A percentile compares a stretch with the other conserved stretches of the same genome.
Conservation (phyloP, 2,113 vertebrate genomes). For the Ancistrus triradiatus region DNA sequence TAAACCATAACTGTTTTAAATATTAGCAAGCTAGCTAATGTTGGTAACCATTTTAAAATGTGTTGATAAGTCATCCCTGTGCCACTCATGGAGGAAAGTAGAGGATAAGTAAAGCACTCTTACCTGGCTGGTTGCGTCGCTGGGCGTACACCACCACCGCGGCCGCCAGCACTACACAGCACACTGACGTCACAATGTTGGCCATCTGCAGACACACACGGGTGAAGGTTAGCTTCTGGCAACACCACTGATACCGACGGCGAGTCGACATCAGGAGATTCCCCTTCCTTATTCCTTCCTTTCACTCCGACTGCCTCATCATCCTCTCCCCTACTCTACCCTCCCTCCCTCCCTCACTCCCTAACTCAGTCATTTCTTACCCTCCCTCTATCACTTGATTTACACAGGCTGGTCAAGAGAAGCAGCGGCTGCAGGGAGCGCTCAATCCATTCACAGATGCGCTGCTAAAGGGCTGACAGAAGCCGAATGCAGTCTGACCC, state of each 20-base stretch:
- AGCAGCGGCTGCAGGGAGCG: slow-evolving; percentile 21
- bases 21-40: too few relatives aligned
- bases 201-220: slow-evolving; percentile 84
- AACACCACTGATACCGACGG: slow-evolving; percentile 54
- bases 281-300: slow-evolving; percentile 37
- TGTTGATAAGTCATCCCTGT: too few relatives aligned
- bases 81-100: too few relatives aligned
- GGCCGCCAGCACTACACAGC: slow-evolving; percentile 83
- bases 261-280: slow-evolving; percentile 47
- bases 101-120: slow-evolving; percentile 58
- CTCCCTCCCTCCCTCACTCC: too few relatives aligned
- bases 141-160: slow-evolving; percentile 86
- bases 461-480: slow-evolving; percentile 41
- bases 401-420: slow-evolving; percentile 38
- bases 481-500: neutral
- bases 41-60: too few relatives aligned
- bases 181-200: slow-evolving; percentile 82
- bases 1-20: too few relatives aligned
- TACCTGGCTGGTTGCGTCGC: slow-evolving; percentile 87
- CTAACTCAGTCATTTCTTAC: neutral
- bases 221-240: slow-evolving; percentile 54
- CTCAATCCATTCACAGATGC: slow-evolving; percentile 6
- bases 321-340: slow-evolving; percentile 18
- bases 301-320: slow-evolving; percentile 25
- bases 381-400: slow-evolving; percentile 3